A percentile compares a stretch with the other conserved stretches of the same genome.
Evolutionary conservation across 2,113 vertebrate genomes (phyloP).

Genomic region (Aleadryas rufinucha): DNA sequence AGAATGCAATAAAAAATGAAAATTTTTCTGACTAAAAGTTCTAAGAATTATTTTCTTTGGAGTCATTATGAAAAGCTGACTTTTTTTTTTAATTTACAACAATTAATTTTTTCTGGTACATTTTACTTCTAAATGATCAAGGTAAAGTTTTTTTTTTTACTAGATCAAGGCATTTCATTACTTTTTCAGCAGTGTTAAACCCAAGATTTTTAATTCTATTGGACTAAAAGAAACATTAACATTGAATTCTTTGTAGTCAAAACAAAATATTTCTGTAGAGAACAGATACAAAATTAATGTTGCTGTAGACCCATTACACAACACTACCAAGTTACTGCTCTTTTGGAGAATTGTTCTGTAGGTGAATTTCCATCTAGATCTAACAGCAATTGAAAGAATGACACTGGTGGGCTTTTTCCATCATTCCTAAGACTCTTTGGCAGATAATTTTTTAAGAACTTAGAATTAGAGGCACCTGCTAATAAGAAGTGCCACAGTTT

Average conservation of each 20-base stretch:
- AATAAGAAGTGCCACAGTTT: background rate
- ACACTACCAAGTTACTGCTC: background rate
- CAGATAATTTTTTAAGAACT: background rate
- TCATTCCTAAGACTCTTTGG: background rate
- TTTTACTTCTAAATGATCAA: background rate
- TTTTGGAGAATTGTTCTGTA: background rate
- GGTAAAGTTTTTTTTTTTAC: background rate
- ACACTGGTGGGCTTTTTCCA: background rate
- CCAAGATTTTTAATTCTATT: background rate
- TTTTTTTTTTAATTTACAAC: background rate
- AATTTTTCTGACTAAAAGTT: background rate
- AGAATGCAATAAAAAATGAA: background rate
- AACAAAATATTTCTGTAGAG: background rate
- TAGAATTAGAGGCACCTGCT: background rate
- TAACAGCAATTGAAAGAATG: background rate
- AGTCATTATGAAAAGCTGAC: background rate
- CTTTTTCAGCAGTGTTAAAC: background rate
- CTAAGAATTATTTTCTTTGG: background rate
- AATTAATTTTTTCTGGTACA: background rate
- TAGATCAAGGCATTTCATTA: background rate
- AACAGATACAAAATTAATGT: background rate
- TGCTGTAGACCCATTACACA: background rate
- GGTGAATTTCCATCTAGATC: background rate
- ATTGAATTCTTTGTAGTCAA: background rate
- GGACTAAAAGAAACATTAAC: background rate